These are phyloP conservation scores for Choristoneura rosaceana DNA, from an alignment of 2,888 invertebrate species.

Conservation along the genomic window DNA sequence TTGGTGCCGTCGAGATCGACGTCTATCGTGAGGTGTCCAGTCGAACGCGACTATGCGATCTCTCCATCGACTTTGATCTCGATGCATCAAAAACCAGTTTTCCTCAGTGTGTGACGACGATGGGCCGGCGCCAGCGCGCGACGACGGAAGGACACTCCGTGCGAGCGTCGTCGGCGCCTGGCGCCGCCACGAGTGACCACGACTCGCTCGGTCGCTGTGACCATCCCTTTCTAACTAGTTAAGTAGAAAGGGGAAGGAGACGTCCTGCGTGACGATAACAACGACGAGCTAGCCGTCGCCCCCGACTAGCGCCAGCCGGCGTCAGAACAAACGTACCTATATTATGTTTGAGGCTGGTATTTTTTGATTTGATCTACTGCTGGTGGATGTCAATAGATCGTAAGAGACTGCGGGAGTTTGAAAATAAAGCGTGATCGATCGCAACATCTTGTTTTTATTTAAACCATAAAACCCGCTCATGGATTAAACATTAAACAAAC, in stretches of 20 bases:
- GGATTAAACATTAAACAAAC: no score
- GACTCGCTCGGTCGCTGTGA: not conserved
- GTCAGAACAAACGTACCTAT: not conserved
- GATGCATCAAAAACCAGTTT: not conserved
- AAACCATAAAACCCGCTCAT: not conserved
- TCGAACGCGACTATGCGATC: not conserved
- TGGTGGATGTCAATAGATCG: slow-evolving; percentile 23
- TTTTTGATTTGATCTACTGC: slow-evolving; percentile 10
- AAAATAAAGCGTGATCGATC: slow-evolving; percentile 33
- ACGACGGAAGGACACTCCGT: not conserved
- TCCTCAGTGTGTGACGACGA: not conserved
- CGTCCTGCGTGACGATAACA: not conserved
- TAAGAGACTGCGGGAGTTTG: slow-evolving; percentile 27
- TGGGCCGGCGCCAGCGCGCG: not conserved
- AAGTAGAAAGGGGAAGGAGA: not conserved
- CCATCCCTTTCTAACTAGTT: not conserved
- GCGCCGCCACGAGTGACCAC: not conserved
- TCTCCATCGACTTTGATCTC: not conserved
- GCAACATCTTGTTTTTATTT: slow-evolving; percentile 14
- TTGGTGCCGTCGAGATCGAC: not conserved
- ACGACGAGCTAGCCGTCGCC: not conserved
- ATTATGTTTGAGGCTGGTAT: not conserved
- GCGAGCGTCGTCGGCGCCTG: not conserved
- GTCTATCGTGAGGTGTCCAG: not conserved
- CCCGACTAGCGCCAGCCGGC: not conserved